Base-by-base conservation (phyloP, 35 echinoderm and acorn worm species). In the Diadema setosum region DNA sequence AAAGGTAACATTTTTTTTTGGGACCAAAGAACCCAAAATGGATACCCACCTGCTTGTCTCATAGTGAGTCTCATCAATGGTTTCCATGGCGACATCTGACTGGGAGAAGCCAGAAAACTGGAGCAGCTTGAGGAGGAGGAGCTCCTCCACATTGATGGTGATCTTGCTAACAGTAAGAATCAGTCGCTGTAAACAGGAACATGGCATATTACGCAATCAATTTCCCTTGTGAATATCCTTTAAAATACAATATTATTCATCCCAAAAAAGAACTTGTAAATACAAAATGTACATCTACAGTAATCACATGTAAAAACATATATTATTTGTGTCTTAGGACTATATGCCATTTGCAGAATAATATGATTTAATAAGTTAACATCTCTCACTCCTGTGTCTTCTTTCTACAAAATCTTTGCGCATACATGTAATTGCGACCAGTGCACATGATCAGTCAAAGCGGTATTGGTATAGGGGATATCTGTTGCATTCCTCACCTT, bases 81-180 rank as follows among this genome's bases (percentile, higher is more conserved):
- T 94, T 73, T 99, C 96, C 48, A 94, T 91, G 55, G 86, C 82
- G 29, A 84, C 50, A 31, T 92, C 96, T 17, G 69, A 37, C 48
- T 94, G 92, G 34, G 92, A 90, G 45, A 92, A 92, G 12, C 90
- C 93, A 37, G 70, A 44, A 86, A 99, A 92, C 50, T 94, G 89
- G 30, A 99, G 76, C 26, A 99, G 56, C 46, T 99, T 92, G 21
- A 99, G 82, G 55, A 99, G 52, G 4, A 99, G 70, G 5, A 99
- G 58, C 33, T 99, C 96, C 31, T 99, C 96, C 3, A 99, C 75
- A 58, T 88, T 88, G 5, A 99, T 82, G 3, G 85, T 99, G 85
- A 99, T 84, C 58, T 89, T 89, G 40, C 83, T 34, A 0, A 92
- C 21, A 8, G 65, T 85, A 45, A 92, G 23, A 21, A 94, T 85